phyloP scores from a whole-genome alignment of 2,888 invertebrate species.

The Volucella bombylans region DNA sequence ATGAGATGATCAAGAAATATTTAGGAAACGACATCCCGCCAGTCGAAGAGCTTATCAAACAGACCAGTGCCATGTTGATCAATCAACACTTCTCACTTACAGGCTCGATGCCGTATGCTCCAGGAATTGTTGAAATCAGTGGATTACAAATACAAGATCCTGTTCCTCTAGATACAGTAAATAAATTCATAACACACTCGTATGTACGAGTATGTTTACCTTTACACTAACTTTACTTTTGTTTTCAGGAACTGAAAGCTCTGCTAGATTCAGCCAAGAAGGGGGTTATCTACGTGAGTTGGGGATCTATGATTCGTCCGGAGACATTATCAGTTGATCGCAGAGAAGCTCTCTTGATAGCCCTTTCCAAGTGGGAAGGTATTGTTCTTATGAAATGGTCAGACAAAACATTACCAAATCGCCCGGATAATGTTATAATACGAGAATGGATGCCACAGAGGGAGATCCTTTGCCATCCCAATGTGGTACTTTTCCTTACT shows the following conservation, averaged over 20 bases:
- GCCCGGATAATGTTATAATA: constrained; percentile 85
- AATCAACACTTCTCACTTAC: constrained; percentile 84
- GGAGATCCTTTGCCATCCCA: constrained; percentile 88
- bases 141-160: constrained; percentile 82
- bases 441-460: constrained; percentile 88
- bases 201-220: too few species aligned
- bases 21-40: constrained; percentile 82
- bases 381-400: constrained; percentile 88
- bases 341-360: constrained; percentile 84
- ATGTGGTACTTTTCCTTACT: constrained; percentile 86
- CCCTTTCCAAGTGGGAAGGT: constrained; percentile 83
- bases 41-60: constrained; percentile 81
- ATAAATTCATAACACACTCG: constrained; percentile 18
- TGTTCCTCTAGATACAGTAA: constrained; percentile 78
- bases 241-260: constrained; percentile 83
- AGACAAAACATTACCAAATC: constrained; percentile 83
- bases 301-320: constrained; percentile 87
- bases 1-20: constrained; percentile 80
- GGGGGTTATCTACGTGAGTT: constrained; percentile 87
- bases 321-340: constrained; percentile 84
- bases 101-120: constrained; percentile 82
- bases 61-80: constrained; percentile 80
- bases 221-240: constrained; percentile 3
- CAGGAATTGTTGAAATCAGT: constrained; percentile 83
- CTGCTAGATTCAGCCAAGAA: constrained; percentile 84